Conservation (phyloP, 2,888 invertebrate species). For the Heliothis peltigera region DNA sequence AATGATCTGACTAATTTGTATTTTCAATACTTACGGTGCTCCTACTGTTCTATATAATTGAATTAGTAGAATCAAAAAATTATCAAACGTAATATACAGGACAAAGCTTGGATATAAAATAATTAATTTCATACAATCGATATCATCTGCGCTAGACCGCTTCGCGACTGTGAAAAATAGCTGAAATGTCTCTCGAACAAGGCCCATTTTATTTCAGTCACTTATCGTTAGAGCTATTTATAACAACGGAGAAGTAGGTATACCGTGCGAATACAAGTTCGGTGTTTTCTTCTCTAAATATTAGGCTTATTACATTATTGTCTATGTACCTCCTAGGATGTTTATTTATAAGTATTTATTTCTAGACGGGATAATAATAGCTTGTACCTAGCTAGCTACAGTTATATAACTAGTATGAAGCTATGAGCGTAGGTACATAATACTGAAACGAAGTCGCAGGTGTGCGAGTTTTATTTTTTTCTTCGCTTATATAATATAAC, state of each 20-base stretch:
- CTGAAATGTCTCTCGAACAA: slow-evolving; percentile 23
- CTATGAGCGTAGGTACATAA: background rate
- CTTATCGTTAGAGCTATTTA: slow-evolving; percentile 50
- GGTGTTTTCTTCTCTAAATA: background rate
- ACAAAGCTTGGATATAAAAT: background rate
- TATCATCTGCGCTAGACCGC: background rate
- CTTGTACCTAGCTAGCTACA: background rate
- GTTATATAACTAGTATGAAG: slow-evolving; percentile 1
- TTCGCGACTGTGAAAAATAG: slow-evolving; percentile 4
- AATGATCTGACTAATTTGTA: background rate
- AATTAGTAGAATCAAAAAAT: background rate
- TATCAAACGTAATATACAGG: background rate
- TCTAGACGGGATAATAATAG: background rate
- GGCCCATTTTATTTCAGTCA: slow-evolving; percentile 58
- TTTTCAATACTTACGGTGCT: background rate
- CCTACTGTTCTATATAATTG: too few species aligned
- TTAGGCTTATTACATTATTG: background rate
- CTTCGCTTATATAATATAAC: too few species aligned
- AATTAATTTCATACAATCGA: slow-evolving; percentile 3
- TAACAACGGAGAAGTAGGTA: slow-evolving; percentile 32
- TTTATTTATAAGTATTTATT: slow-evolving; percentile 4
- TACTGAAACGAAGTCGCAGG: background rate
- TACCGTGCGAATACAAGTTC: slow-evolving; percentile 25
- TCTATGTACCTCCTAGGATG: background rate
- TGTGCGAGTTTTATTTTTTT: background rate